Base-by-base conservation (phyloP, 2,888 invertebrate genomes). In the Graphium colonna region DNA sequence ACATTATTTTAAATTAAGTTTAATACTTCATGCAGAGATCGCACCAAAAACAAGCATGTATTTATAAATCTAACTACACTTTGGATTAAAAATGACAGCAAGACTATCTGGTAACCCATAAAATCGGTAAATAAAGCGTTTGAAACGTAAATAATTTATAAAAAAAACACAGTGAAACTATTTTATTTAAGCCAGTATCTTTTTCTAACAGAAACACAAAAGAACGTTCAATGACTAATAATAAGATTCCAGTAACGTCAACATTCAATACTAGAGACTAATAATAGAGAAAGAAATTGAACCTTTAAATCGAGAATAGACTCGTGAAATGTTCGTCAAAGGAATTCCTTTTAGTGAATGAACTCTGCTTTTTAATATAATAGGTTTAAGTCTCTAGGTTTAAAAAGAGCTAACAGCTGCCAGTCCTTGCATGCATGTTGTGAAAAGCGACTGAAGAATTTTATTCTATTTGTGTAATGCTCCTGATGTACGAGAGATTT, bases 341-440 rank as follows among this genome's bases (percentile, higher is more conserved):
- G 21, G 16, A 42, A 21, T 50, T 50, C 43, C 43, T 50, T 33
- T 50, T 43, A 50, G 50, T 50, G 50, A 50, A 50, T 43, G 50
- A 50, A 43, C 21, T 38, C 43, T 50, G 50, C 50, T 50, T 50
- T n/a, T 38, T 26, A 38, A 36, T 51, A 44, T 39, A 43, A 51
- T 38, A 51, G 51, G 51, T 43, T 51, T 43, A 44, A 51, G 43
- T 44, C 51, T 51, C n/a, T 44, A 36, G 51, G 26, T 51, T 51
- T 51, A 43, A 39, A 51, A 44, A 44, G 51, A 51, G 33, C 38
- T 15, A 43, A 51, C 51, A 38, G 36, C 43, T 28, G 51, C 38
- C 31, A 5, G 26, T 38, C 21, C 51, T 44, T 51, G 43, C 28
- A 44, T 50, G 21, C 38, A 38, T 26, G 38, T n/a, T 36, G 36